These are phyloP conservation scores for Platycnemis pennipes DNA, from an alignment of 2,888 invertebrate species.

Conservation along the genomic window DNA sequence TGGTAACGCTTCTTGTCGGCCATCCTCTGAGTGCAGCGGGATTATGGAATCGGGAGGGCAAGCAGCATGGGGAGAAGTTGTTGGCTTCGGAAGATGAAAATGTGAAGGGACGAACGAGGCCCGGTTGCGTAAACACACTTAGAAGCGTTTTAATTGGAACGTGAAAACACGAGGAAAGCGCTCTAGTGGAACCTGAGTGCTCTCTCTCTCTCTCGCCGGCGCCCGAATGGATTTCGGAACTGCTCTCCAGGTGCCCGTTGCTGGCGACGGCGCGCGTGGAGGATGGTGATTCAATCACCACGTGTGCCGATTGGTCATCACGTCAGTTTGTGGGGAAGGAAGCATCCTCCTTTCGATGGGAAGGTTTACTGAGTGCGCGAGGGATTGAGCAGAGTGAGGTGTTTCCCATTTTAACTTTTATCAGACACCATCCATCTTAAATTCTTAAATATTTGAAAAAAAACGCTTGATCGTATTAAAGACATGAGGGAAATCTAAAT, in stretches of 20 bases:
- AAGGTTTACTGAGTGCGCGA: too few relatives aligned
- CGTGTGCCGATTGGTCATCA: constrained; percentile 28
- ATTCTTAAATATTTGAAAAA: too few relatives aligned
- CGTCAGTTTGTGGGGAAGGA: neutral
- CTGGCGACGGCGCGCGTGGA: neutral
- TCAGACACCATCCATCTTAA: too few relatives aligned
- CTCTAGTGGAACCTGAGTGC: neutral
- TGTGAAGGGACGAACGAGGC: neutral
- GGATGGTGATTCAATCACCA: neutral
- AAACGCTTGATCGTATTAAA: too few relatives aligned
- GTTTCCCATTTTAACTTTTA: too few relatives aligned
- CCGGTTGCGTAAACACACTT: constrained; percentile 46
- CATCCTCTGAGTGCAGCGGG: neutral
- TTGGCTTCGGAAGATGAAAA: neutral
- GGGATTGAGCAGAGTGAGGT: too few relatives aligned
- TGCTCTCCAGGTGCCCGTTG: neutral
- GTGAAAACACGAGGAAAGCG: neutral
- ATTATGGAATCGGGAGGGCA: neutral
- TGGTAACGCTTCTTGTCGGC: neutral
- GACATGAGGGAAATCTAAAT: too few relatives aligned
- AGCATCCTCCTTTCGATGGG: neutral
- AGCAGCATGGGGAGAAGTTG: neutral
- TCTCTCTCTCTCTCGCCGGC: constrained; percentile 21
- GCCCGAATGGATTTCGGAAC: constrained; percentile 11
- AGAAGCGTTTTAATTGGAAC: constrained; percentile 55